These are phyloP conservation scores for Lepidotrigona ventralis DNA, from an alignment of 1,140 invertebrate genomes.

Conservation along the genomic window DNA sequence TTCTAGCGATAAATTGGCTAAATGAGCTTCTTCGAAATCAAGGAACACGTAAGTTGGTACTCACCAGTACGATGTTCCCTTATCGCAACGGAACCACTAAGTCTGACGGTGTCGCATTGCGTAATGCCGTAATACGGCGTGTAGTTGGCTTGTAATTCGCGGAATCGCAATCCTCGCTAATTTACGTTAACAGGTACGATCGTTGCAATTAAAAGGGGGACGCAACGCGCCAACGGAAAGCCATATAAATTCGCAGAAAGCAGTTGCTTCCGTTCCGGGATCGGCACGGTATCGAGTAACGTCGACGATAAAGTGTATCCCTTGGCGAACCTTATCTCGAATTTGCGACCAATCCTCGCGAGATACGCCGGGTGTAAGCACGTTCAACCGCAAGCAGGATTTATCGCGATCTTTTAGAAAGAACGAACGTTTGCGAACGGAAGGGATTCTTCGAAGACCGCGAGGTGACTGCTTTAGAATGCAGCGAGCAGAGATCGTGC, in stretches of 20 bases:
- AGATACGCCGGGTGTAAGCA: background rate
- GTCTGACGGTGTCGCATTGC: background rate
- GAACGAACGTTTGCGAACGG: background rate
- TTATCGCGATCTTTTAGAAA: background rate
- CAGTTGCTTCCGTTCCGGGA: constrained; percentile 32
- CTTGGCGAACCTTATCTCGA: background rate
- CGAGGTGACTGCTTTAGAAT: background rate
- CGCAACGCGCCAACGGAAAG: background rate
- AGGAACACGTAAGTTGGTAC: background rate
- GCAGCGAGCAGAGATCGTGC: too few species aligned
- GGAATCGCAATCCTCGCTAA: constrained; percentile 31
- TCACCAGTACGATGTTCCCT: constrained; percentile 1
- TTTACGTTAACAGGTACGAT: constrained; percentile 30
- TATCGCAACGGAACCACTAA: constrained; percentile 19
- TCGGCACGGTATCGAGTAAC: constrained; percentile 30
- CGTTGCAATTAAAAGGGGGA: constrained; percentile 30
- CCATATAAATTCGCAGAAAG: constrained; percentile 11
- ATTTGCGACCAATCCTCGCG: background rate
- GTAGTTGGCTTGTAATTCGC: constrained; percentile 21
- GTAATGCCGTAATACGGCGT: background rate
- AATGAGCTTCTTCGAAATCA: background rate
- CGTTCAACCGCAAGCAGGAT: background rate
- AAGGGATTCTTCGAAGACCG: background rate
- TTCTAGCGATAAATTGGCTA: background rate
- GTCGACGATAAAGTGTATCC: constrained; percentile 1